These are phyloP conservation scores for Idris sp. DNA, from an alignment of 1,140 invertebrate species.

Conservation along the genomic window DNA sequence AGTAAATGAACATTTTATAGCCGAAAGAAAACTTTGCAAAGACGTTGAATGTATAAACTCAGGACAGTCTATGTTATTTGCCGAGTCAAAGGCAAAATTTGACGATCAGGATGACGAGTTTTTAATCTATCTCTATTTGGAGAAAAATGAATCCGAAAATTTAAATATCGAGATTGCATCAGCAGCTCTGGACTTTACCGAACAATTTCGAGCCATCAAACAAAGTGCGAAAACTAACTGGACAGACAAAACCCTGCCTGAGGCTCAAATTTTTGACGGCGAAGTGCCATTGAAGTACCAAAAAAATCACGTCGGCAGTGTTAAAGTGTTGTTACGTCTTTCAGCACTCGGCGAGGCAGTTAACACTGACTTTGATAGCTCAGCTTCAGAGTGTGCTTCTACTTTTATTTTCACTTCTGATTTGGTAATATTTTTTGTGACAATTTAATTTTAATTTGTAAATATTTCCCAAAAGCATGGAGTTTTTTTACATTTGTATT, in stretches of 20 bases:
- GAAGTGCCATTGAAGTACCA: constrained; percentile 63
- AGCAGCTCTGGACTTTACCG: constrained; percentile 67
- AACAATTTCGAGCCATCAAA: constrained; percentile 67
- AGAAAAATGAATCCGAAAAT: constrained; percentile 66
- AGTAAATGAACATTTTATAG: constrained; percentile 66
- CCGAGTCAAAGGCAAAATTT: constrained; percentile 47
- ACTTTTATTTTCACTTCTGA: constrained; percentile 65
- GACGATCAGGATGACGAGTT: constrained; percentile 60
- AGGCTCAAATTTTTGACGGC: constrained; percentile 66
- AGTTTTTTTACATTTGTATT: no score
- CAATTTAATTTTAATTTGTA: no score
- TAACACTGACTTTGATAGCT: constrained; percentile 69
- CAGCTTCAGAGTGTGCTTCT: not conserved
- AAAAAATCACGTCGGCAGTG: constrained; percentile 34
- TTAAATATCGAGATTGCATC: constrained; percentile 66
- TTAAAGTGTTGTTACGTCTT: constrained; percentile 65
- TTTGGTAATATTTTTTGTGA: constrained; percentile 14
- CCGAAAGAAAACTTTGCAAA: constrained; percentile 48
- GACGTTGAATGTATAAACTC: constrained; percentile 68
- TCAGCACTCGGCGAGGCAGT: constrained; percentile 68
- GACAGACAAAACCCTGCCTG: constrained; percentile 37
- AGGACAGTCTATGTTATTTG: constrained; percentile 71
- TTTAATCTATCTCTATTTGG: constrained; percentile 59
- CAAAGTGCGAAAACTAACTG: constrained; percentile 68
- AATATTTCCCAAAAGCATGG: no score